Evolutionary conservation across 2,113 vertebrate species (phyloP).

Genomic region (Ascaphus truei): DNA sequence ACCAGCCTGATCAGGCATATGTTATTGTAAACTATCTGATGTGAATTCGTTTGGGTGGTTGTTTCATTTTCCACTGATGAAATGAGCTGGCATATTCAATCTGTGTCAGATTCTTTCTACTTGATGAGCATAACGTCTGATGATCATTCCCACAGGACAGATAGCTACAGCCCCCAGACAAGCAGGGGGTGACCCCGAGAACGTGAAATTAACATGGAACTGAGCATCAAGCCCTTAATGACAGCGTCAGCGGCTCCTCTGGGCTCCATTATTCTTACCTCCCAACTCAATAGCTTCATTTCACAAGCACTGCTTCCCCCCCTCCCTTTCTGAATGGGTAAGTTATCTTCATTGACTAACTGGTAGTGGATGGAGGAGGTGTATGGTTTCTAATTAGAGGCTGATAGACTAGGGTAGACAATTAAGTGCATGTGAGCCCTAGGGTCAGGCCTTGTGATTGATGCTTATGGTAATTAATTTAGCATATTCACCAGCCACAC

Average conservation of each 20-base stretch:
- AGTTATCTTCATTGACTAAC: not conserved
- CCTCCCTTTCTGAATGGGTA: not conserved
- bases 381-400: not conserved
- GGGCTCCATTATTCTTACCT: not conserved
- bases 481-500: too few species aligned
- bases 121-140: not conserved
- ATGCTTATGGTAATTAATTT: too few species aligned
- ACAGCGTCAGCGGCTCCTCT: slow-evolving; percentile 11
- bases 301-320: not conserved
- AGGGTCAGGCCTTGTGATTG: too few species aligned
- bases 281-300: not conserved
- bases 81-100: slow-evolving; percentile 1
- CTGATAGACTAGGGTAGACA: not conserved
- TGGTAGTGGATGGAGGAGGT: not conserved
- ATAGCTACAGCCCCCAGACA: not conserved
- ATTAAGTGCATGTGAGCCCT: too few species aligned
- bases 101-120: not conserved
- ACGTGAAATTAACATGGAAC: not conserved
- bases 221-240: not conserved
- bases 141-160: not conserved
- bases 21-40: not conserved
- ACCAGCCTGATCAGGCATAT: slow-evolving; percentile 11
- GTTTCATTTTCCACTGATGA: not conserved
- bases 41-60: not conserved
- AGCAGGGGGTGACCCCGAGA: not conserved